Base-by-base conservation (phyloP, 2,113 vertebrate genomes). In the Callospermophilus lateralis region DNA sequence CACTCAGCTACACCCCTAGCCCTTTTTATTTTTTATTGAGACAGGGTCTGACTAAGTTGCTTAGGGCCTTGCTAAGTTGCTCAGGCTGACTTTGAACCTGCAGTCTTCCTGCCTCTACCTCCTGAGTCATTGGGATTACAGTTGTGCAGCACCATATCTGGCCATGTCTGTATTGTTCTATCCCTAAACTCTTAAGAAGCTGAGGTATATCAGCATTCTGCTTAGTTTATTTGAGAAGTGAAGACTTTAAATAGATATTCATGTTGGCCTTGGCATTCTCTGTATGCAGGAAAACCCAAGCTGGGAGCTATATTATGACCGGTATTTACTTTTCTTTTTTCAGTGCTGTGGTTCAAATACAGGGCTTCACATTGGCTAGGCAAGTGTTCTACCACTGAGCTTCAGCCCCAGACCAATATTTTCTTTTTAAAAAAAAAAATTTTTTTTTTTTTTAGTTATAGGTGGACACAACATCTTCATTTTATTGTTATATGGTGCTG, bases 211-310 rank as follows among this genome's bases (percentile, higher is more conserved):
- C 37, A 77, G 37, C 45, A 48, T 89, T 89, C 72, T 24, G 8
- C n/a, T 86, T 96, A 63, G 39, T 89, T 85, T 58, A 85, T 61
- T 32, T 55, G 84, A 88, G 68, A 88, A 84, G 13, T 32, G 74
- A 96, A 45, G 28, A 48, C 53, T 7, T 86, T 73, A 63, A 34
- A 32, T 58, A 79, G 55, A 22, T 84, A 42, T 12, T 84, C 37
- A 22, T 12, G 11, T n/a, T 83, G 51, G 51, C 39, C 51, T 80
- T 85, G 72, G 51, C 8, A 30, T 34, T 85, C 4, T 84, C 83
- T 70, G 1, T 30, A 10, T 78, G 24, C 51, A 73, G 55, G 19
- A 77, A 65, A 78, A 89, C 17, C n/a, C 30, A 65, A 63, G n/a
- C 88, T 94, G 53, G 58, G 45, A 84, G 6, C 34, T 48, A 30